Evolutionary conservation across 2,888 invertebrate species (phyloP).

Genomic region (Drosophila maculinotata): DNA sequence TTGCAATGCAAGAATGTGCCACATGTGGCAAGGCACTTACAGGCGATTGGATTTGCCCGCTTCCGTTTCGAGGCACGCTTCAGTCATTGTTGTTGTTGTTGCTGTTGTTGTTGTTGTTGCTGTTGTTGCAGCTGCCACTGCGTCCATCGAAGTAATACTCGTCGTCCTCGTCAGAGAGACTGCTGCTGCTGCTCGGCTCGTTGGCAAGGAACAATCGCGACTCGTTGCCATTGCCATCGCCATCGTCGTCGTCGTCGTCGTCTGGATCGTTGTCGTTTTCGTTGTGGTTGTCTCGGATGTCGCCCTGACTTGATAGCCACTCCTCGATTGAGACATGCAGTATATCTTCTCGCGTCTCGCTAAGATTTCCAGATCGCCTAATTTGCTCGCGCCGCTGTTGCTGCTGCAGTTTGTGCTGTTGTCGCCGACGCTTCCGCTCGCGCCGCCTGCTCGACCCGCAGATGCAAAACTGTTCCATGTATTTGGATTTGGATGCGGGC

Average conservation of each 20-base stretch:
- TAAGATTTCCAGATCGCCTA: conserved; percentile 89
- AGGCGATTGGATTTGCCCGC: conserved; percentile 85
- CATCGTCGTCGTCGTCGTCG: conserved; percentile 50
- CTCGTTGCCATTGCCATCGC: conserved; percentile 50
- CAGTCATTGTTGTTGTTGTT: conserved; percentile 61
- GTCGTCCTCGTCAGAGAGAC: conserved; percentile 83
- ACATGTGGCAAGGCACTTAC: conserved; percentile 72
- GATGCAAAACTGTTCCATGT: conserved; percentile 90
- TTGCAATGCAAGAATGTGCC: conserved; percentile 2
- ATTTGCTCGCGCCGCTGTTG: conserved; percentile 84
- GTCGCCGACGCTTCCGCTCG: conserved; percentile 79
- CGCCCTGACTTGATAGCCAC: conserved; percentile 85
- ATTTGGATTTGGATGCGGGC: conserved; percentile 85
- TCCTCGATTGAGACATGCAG: conserved; percentile 86
- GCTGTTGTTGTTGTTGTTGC: conserved; percentile 28
- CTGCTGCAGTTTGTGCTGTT: conserved; percentile 81
- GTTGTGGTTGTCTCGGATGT: conserved; percentile 69
- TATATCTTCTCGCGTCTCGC: conserved; percentile 86
- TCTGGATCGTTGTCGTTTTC: conserved; percentile 58
- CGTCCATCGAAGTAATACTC: conserved; percentile 85
- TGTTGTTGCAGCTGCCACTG: conserved; percentile 65
- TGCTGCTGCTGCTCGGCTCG: conserved; percentile 69
- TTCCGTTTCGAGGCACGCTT: conserved; percentile 74
- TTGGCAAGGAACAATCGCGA: conserved; percentile 66
- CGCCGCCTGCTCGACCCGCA: conserved; percentile 86